Base-by-base conservation (phyloP, 2,888 invertebrate species). In the Sabatieria punctata region DNA sequence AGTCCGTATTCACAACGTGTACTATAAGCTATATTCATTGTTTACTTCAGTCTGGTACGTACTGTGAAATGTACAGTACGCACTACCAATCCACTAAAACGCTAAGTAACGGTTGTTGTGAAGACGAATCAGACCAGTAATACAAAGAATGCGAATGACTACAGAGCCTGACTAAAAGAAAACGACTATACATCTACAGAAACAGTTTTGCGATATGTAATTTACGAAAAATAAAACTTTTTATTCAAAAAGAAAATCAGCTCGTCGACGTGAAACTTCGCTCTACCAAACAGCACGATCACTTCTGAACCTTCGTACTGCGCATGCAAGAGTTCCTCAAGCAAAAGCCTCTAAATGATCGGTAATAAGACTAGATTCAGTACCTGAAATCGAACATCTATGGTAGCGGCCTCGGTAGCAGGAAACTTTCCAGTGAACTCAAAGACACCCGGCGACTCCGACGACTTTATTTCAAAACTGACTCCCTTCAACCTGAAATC, bases 241-340 rank as follows among this genome's bases (percentile, higher is more conserved):
- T 76, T 76, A 65, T 82, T 81, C 27, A 82, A 67, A 51, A 82
- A 71, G 63, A 78, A 78, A 53, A 82, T 73, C 38, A 82, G 71
- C 39, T 81, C 72, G 65, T 81, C 81, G 19, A 82, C 79, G 60
- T 82, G 81, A 54, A 82, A 75, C 65, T 78, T 77, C 22, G 80
- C 80, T 65, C 77, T 78, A n/a, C 78, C 79, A 60, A 80, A 81
- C 72, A 82, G 75, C 55, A 79, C 76, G 75, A 80, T 79, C 23
- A 80, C 77, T 24, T 78, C 73, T 39, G 78, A 76, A 22, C 80
- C 81, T 62, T 81, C 80, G 57, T 78, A 81, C 63, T 82, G 81
- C 51, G 79, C 72, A 61, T 80, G 78, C 19, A 82, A 69, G 30
- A 82, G 67, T 60, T 79, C 77, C 71, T 81, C 75, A 21, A 64